Evolutionary conservation across 2,888 invertebrate genomes (phyloP), one percentile per base, ranked within the genome.

Genomic region (Clitarchus hookeri): DNA sequence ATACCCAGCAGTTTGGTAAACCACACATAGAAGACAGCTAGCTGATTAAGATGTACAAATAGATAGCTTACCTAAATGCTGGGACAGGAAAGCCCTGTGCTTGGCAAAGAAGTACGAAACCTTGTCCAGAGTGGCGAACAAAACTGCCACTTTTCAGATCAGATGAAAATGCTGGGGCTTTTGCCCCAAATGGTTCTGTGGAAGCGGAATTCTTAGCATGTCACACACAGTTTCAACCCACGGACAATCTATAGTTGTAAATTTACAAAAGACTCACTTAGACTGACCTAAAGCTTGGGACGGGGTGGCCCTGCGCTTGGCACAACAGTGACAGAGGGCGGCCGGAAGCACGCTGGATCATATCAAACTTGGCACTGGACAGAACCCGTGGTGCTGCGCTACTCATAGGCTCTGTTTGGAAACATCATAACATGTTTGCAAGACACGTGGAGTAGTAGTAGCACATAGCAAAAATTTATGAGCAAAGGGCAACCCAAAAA

Each of bases 361-460:
- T 83, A 79, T 87, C 86, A 85, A 83, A 87, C 85, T 87, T 88
- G 77, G 87, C 87, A 23, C 83, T 86, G 26, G 87, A 85, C 23
- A 94, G 93, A 88, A 95, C 94, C 91, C 95, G 95, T 88, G 96
- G 96, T 89, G 94, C 93, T 88, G 95, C 95, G 91, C 95, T 95
- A 92, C 95, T 95, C 92, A 96, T 94, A 89, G 96, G 96, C 93
- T 96, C 95, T 95, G 92, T 82, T 86, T 88, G 88, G 65, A 65
- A 19, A 65, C 65, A 53, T 12, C 53, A 65, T 19, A 65, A 65
- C 65, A 65, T n/a, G 65, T 23, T 65, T 65, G 23, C 8, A 9
- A 65, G 48, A 0, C 48, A 48, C 11, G 48, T 36, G 1, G 4
- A 36, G 36, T 36, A 36, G n/a, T n/a, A n/a, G 36, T 36, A 36